Evolutionary conservation across 2,797 vertebrate species (phyloP), one percentile per base, ranked within the genome.

Genomic region (Myioborus miniatus): DNA sequence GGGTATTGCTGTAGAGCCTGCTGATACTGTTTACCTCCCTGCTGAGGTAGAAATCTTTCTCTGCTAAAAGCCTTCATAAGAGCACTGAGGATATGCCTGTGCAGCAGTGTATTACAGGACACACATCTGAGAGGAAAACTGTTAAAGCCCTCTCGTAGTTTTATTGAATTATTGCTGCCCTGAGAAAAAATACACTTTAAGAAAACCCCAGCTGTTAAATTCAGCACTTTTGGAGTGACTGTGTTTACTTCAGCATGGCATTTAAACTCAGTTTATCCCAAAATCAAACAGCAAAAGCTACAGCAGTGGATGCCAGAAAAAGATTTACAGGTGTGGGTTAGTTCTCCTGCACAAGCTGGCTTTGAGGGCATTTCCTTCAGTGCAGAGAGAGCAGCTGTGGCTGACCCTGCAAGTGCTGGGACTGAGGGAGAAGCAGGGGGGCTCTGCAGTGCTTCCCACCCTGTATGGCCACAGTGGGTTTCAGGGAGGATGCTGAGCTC

Each of bases 41-140:
- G 93, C 95, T 91, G 97, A 93, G 94, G 72, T 37, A 91, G 93
- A 95, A 96, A 95, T 89, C 74, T 96, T 97, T 96, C 87, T 93
- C 47, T 0, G 8, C 88, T 94, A 86, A 96, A 96, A 97, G 83
- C 90, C 71, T 94, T 94, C 68, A 58, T 75, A 74, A 89, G 80
- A 86, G 60, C 26, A 1, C 75, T 63, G 83, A 94, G 94, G 84
- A 69, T 86, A 86, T 67, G 89, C 87, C 78, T 41, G 62, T 83
- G 83, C 74, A 87, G 87, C 91, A 69, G 37, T 39, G 89, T 89
- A 46, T 87, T 93, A 70, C 89, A 93, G 87, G 94, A 93, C 82
- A 71, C 60, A 11, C 18, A 18, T 90, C 69, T 59, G 74, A 96
- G 90, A 87, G n/a, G 87, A 78, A 93, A 94, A 67, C 65, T 90